Evolutionary conservation across 2,888 invertebrate genomes (phyloP).

Genomic region (Andrena camellia): DNA sequence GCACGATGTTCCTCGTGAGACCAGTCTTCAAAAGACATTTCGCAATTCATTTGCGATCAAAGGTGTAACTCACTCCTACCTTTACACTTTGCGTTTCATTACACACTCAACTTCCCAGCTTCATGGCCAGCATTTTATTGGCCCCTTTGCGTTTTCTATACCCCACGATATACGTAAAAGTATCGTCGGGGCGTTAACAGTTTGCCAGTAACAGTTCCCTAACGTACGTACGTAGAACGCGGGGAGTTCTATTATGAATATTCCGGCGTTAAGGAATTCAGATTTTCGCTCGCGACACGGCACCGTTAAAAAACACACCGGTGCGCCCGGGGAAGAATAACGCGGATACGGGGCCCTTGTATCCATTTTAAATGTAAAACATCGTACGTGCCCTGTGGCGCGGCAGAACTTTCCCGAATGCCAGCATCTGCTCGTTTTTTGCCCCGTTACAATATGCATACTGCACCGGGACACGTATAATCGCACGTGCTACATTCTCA

Average conservation of each 20-base stretch:
- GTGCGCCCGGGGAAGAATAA: conserved; percentile 48
- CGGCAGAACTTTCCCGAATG: conserved; percentile 61
- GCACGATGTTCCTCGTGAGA: too few relatives aligned
- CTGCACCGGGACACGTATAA: conserved; percentile 68
- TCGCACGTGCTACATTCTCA: conserved; percentile 71
- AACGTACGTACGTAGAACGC: conserved; percentile 15
- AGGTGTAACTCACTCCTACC: neutral
- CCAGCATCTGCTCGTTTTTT: conserved; percentile 66
- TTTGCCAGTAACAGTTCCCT: neutral
- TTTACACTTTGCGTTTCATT: neutral
- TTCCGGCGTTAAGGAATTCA: conserved; percentile 44
- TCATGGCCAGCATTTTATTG: neutral
- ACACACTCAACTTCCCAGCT: neutral
- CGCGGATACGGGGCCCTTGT: conserved; percentile 47
- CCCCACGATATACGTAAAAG: conserved; percentile 9
- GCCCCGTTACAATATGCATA: conserved; percentile 66
- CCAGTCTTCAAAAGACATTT: too few relatives aligned
- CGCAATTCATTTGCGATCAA: too few relatives aligned
- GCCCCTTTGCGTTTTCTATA: neutral
- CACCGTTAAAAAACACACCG: conserved; percentile 16
- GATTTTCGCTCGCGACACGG: conserved; percentile 38
- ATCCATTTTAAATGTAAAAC: conserved; percentile 67
- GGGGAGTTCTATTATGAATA: conserved; percentile 48
- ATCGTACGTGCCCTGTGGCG: conserved; percentile 49
- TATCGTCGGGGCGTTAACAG: neutral